Base-by-base conservation (phyloP, 2,888 invertebrate species). In the Phaonia tiefii region DNA sequence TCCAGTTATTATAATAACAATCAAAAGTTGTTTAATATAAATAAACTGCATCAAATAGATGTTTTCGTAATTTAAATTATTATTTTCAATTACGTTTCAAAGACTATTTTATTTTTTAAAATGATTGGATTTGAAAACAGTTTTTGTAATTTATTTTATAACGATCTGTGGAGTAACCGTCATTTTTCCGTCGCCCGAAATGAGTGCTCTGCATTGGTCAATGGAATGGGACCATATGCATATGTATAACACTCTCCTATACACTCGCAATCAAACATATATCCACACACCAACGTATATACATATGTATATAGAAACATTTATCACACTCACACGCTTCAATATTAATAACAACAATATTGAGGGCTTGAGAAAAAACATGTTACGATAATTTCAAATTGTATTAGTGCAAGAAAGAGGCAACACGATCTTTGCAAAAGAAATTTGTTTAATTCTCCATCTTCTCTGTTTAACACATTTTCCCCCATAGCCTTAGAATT, bases 181-280 rank as follows among this genome's bases (percentile, higher is more conserved):
- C 83, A 77, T 79, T 71, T 75, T 54, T 76, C 66, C 69, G 44
- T 22, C 60, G 66, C 39, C 44, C 11, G 56, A 67, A 67, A 69
- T 17, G 46, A 78, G 67, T 89, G 89, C 85, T 87, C 89, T 89
- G 89, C 88, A 89, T 89, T 89, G 89, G 89, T 89, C 89, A 89
- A 86, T 87, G 86, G 85, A 89, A 86, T 86, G 89, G 87, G 86
- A 87, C 85, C 87, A 87, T 66, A 83, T 85, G 70, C 63, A 44
- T 20, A 63, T 63, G 11, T 5, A 42, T 39, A 11, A 20, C 46
- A 5, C 31, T 3, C 31, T 31, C 31, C 26, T 5, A 73, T 25
- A 73, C 20, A 63, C 15, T 1, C 75, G 46, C 49, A 58, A 60
- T 46, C n/a, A 65, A 44, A 11, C 25, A 49, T 60, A 49, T 26